A percentile compares a stretch with the other conserved stretches of the same genome.
Evolutionary conservation across 2,797 vertebrate genomes (phyloP).

Genomic region (Girardinus metallicus): DNA sequence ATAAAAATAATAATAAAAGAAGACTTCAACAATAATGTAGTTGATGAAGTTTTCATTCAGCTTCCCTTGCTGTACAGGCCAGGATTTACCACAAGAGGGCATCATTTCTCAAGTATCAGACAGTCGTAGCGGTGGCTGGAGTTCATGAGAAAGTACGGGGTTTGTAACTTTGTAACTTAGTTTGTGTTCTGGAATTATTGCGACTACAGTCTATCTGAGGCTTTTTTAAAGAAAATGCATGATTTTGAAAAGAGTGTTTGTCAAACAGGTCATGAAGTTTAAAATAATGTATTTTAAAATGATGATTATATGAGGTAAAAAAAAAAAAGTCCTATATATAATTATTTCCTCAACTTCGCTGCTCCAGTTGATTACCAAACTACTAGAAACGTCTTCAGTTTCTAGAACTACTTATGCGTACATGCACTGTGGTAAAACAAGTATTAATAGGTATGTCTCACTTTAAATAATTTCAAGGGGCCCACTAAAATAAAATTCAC

Average conservation of each 20-base stretch:
- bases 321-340: too few relatives aligned
- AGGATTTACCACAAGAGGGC: conserved; percentile 27
- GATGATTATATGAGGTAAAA: not conserved
- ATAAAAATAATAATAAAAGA: conserved; percentile 24
- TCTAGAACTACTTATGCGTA: not conserved
- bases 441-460: not conserved
- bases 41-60: not conserved
- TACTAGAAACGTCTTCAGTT: not conserved
- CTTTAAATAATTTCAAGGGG: not conserved
- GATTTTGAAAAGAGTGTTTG: not conserved
- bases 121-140: not conserved
- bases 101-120: not conserved
- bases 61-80: conserved; percentile 24
- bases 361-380: not conserved
- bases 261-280: not conserved
- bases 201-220: not conserved
- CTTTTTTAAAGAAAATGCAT: not conserved
- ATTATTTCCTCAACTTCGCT: not conserved
- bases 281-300: not conserved
- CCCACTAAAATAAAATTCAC: not conserved
- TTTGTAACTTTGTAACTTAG: not conserved
- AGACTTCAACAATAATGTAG: not conserved
- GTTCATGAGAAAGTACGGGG: not conserved
- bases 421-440: not conserved
- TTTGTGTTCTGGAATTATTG: not conserved